Percentiles rank a stretch among this genome's conserved stretches.
phyloP scores from a whole-genome alignment of 2,888 invertebrate species.

The Belgica antarctica region DNA sequence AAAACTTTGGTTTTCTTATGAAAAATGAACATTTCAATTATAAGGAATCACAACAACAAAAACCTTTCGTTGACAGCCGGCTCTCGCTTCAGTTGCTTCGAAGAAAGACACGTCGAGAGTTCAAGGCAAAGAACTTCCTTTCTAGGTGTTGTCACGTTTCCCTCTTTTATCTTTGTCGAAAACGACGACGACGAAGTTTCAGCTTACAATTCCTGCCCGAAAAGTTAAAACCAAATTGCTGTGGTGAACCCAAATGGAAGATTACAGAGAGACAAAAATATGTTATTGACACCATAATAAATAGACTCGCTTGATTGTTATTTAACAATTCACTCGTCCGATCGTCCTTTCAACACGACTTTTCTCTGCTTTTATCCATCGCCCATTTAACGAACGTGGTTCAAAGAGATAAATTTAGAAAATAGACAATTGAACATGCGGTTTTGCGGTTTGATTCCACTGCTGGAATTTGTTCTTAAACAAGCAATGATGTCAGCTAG shows the following conservation, averaged over 20 bases:
- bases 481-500: too few relatives aligned
- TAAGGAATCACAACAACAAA: neutral
- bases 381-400: too few relatives aligned
- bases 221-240: neutral
- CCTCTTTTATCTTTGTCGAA: too few relatives aligned
- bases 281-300: slow-evolving; percentile 43
- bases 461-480: neutral
- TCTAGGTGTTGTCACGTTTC: neutral
- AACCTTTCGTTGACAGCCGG: slow-evolving; percentile 42
- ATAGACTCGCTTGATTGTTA: slow-evolving; percentile 41
- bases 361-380: neutral
- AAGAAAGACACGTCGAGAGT: slow-evolving; percentile 30
- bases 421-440: slow-evolving; percentile 35
- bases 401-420: slow-evolving; percentile 20
- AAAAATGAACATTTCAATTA: slow-evolving; percentile 40
- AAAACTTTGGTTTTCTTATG: too few relatives aligned
- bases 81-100: slow-evolving; percentile 30
- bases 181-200: neutral
- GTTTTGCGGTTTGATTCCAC: slow-evolving; percentile 33
- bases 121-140: slow-evolving; percentile 19
- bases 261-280: neutral
- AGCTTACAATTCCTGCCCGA: neutral
- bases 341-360: slow-evolving; percentile 17
- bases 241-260: slow-evolving; percentile 32
- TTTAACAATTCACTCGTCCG: slow-evolving; percentile 38